phyloP scores from a whole-genome alignment of 2,113 vertebrate species.

The Arothron firmamentum region DNA sequence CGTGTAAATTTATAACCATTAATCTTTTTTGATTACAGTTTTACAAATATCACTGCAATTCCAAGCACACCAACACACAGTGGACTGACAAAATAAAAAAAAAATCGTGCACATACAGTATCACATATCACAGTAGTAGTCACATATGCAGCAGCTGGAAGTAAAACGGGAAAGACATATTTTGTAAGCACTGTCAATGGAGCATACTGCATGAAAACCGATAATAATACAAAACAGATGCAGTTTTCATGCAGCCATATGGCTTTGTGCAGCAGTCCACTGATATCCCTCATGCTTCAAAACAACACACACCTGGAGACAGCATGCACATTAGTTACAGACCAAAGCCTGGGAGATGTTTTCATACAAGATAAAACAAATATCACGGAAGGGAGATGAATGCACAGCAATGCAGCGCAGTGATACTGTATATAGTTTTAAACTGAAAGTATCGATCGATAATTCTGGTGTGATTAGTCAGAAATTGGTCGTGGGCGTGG shows the following conservation, averaged over 20 bases:
- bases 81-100: background rate
- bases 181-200: slow-evolving; percentile 2
- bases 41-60: no score
- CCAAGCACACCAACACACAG: background rate
- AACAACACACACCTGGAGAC: slow-evolving; percentile 46
- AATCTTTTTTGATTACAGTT: no score
- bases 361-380: slow-evolving; percentile 2
- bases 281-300: slow-evolving; percentile 45
- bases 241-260: slow-evolving; percentile 21
- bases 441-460: no score
- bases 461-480: no score
- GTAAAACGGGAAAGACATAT: background rate
- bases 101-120: background rate
- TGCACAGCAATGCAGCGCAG: no score
- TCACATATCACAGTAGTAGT: no score
- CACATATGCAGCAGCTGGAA: slow-evolving; percentile 1
- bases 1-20: no score
- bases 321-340: slow-evolving; percentile 8
- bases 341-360: background rate
- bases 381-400: slow-evolving; percentile 3
- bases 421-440: no score
- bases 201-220: slow-evolving; percentile 19
- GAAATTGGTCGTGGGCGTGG: no score
- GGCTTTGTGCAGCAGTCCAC: slow-evolving; percentile 26
- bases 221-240: slow-evolving; percentile 35